Base-by-base conservation (phyloP, 2,797 vertebrate species). In the Hoplostethus mediterraneus region DNA sequence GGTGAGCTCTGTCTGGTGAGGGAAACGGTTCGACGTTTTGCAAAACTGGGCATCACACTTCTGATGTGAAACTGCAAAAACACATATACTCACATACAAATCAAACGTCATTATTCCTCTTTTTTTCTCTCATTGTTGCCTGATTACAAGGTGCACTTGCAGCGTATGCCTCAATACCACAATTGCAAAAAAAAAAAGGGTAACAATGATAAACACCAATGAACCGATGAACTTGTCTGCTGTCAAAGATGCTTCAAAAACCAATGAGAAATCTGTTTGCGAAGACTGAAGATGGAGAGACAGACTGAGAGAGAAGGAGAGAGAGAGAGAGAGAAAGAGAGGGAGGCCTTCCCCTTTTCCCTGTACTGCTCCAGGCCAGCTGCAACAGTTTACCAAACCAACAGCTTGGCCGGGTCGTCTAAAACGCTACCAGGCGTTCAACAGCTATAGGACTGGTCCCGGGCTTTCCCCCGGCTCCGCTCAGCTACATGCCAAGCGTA, bases 371-470 rank as follows among this genome's bases (percentile, higher is more conserved):
- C 75, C 67, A 68, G 82, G 81, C 83, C 90, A 93, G 91, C 93
- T 93, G 92, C 87, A 93, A 92, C 88, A 93, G 91, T 93, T 94
- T 94, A 94, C 90, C 83, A 91, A 92, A 89, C 85, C 89, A 92
- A 89, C 87, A 92, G 84, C 87, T 93, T 91, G 90, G 88, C 90
- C 86, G 89, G 83, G 76, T 87, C 67, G 77, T 87, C 84, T 84
- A 93, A 92, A 94, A 93, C 83, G 89, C 90, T 92, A 90, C 87
- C 91, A 93, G 90, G 83, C 90, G 68, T 85, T 90, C 84, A 81
- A 80, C 86, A 88, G 85, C 85, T 85, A 77, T 58, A 73, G 74
- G 86, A 86, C 80, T 69, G 75, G 85, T 85, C 84, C 85, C 86
- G 81, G 85, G 87, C 89, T 83, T 85, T 79, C 77, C 86, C 81